Percentiles rank a stretch among this genome's conserved stretches.
These are phyloP conservation scores for Meiosimyza platycephala DNA, from an alignment of 2,888 invertebrate species.

Conservation along the genomic window DNA sequence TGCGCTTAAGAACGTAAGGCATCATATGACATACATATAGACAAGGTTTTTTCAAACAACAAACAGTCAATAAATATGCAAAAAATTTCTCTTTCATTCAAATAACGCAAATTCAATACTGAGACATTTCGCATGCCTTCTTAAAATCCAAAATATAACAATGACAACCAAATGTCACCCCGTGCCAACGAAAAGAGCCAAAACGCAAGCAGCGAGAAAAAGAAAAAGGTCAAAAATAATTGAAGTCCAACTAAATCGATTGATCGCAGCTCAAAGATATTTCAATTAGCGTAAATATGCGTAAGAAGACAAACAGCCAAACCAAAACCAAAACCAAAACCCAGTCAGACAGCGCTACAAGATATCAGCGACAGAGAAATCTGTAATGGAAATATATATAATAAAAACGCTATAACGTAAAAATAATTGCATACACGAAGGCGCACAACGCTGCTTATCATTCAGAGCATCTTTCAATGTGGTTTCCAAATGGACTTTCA, in stretches of 20 bases:
- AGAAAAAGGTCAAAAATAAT: conserved; percentile 9
- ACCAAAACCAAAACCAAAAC: background rate
- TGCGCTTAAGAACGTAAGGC: no score
- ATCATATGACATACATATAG: no score
- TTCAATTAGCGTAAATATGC: conserved; percentile 35
- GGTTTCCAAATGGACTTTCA: conserved; percentile 1
- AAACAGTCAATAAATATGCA: background rate
- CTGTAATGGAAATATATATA: background rate
- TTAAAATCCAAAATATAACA: background rate
- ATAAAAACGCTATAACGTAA: background rate
- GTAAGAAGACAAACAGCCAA: background rate
- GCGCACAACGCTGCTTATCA: conserved; percentile 25
- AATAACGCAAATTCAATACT: background rate
- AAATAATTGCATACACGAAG: conserved; percentile 17
- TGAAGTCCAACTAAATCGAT: conserved; percentile 30
- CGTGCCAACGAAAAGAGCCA: no score
- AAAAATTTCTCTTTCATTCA: conserved; percentile 7
- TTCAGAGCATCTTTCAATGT: conserved; percentile 14
- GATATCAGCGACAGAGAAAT: background rate
- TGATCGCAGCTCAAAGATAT: conserved; percentile 32
- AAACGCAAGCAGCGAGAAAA: background rate
- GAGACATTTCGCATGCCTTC: background rate
- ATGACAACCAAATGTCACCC: conserved; percentile 5
- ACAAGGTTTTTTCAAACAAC: no score
- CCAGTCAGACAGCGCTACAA: background rate